These are phyloP conservation scores for Selene dorsalis DNA, from an alignment of 2,797 vertebrate genomes.

Conservation along the genomic window DNA sequence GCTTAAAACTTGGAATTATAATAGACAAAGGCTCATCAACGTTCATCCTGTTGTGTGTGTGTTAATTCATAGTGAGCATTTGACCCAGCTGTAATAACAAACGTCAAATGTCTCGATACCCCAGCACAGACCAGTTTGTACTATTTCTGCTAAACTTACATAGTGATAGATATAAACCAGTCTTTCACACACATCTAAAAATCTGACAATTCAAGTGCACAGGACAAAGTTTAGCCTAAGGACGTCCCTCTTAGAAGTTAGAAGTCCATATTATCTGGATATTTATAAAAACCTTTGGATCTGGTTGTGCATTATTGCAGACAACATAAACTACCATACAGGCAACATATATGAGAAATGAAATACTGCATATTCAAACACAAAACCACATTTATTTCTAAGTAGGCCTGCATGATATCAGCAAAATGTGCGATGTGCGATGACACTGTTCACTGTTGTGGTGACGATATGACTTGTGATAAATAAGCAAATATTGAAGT, in stretches of 20 bases:
- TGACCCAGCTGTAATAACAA: neutral
- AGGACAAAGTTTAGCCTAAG: neutral
- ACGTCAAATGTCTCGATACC: too few relatives aligned
- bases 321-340: neutral
- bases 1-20: neutral
- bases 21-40: too few relatives aligned
- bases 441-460: too few relatives aligned
- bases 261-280: neutral
- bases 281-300: neutral
- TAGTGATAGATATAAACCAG: neutral
- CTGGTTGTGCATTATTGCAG: neutral
- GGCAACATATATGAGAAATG: neutral
- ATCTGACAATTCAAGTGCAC: neutral
- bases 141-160: neutral
- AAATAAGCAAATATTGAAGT: too few relatives aligned
- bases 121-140: neutral
- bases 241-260: too few relatives aligned
- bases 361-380: neutral
- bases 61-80: neutral
- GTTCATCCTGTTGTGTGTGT: neutral
- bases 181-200: too few relatives aligned
- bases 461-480: too few relatives aligned
- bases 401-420: too few relatives aligned
- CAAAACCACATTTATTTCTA: neutral
- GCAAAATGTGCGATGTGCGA: too few relatives aligned